Evolutionary conservation across 2,888 invertebrate species (phyloP).

Genomic region (Craniophora ligustri): DNA sequence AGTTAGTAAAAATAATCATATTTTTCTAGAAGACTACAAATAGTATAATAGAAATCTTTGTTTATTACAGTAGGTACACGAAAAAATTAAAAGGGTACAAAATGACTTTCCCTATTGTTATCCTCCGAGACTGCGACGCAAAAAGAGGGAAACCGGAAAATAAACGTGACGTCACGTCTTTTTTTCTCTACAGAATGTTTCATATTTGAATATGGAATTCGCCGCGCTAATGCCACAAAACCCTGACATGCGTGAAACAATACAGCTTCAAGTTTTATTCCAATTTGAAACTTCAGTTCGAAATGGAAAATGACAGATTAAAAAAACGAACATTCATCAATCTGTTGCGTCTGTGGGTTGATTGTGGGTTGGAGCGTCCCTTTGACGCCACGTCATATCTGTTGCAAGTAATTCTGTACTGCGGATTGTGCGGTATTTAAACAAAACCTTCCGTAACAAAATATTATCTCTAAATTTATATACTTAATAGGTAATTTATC

Average conservation of each 20-base stretch:
- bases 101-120: not conserved
- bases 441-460: no score
- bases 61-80: no score
- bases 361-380: no score
- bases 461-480: no score
- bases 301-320: not conserved
- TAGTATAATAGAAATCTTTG: no score
- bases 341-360: not conserved
- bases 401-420: no score
- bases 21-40: no score
- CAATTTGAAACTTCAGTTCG: not conserved
- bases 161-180: not conserved
- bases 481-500: no score
- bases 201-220: not conserved
- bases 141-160: not conserved
- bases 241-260: not conserved
- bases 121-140: not conserved
- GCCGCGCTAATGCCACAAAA: not conserved
- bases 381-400: no score
- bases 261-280: not conserved
- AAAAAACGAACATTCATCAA: not conserved
- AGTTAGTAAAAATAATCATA: no score
- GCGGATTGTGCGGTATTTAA: no score
- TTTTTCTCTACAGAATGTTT: not conserved
- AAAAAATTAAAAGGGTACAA: not conserved